Conservation (phyloP, 2,888 invertebrate species). For the Trissolcus japonicus region DNA sequence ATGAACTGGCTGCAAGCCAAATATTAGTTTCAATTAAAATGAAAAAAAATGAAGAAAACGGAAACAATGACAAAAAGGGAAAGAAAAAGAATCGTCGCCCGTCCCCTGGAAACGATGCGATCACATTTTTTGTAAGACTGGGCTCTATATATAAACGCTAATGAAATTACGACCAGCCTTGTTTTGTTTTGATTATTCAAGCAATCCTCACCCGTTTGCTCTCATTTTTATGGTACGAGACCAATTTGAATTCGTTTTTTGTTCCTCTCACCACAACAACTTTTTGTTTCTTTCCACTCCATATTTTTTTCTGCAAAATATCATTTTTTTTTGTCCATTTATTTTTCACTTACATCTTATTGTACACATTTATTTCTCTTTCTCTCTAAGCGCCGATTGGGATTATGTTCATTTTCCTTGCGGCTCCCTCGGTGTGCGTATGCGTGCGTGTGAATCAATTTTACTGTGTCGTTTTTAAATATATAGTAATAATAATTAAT, state of each 20-base stretch:
- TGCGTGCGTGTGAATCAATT: slow-evolving; percentile 51
- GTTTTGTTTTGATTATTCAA: slow-evolving; percentile 73
- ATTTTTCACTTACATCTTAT: slow-evolving; percentile 10
- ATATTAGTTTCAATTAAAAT: slow-evolving; percentile 70
- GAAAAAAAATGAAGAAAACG: slow-evolving; percentile 15
- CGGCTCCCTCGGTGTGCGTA: slow-evolving; percentile 50
- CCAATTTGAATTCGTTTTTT: slow-evolving; percentile 38
- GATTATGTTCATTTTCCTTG: slow-evolving; percentile 32
- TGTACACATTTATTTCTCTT: slow-evolving; percentile 13
- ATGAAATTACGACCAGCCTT: slow-evolving; percentile 71
- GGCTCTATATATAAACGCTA: slow-evolving; percentile 76
- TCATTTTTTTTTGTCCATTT: slow-evolving; percentile 27
- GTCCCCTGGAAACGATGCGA: slow-evolving; percentile 74
- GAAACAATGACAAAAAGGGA: slow-evolving; percentile 31
- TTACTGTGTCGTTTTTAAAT: slow-evolving; percentile 50
- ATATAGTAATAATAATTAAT: slow-evolving; percentile 27
- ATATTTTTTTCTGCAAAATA: neutral
- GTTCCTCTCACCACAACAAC: slow-evolving; percentile 16
- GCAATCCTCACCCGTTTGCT: slow-evolving; percentile 63
- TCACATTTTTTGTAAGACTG: slow-evolving; percentile 76
- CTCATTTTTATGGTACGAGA: slow-evolving; percentile 21
- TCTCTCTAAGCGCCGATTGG: slow-evolving; percentile 8
- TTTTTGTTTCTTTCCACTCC: slow-evolving; percentile 1
- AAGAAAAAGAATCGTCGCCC: slow-evolving; percentile 72
- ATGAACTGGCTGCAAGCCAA: slow-evolving; percentile 72